Percentiles rank a stretch among this genome's conserved stretches.
Conservation (phyloP, 2,113 vertebrate species). For the Orthonyx spaldingii region DNA sequence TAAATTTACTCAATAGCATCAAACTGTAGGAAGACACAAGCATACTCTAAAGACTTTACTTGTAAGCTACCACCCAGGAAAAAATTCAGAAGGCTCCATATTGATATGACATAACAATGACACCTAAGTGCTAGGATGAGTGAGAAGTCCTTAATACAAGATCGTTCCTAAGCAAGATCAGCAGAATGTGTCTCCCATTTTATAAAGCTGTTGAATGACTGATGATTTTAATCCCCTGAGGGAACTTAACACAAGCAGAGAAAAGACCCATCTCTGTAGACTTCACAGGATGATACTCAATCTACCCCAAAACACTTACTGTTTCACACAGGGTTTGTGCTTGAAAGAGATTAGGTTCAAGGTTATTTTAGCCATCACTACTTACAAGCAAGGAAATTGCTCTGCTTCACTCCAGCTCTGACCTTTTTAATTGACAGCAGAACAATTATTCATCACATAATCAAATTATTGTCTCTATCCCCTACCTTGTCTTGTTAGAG, state of each 20-base stretch:
- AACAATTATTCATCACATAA: neutral
- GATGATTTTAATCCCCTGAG: accelerated
- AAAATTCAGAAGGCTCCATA: neutral
- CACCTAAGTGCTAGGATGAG: neutral
- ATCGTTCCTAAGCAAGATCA: neutral
- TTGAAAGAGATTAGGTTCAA: neutral
- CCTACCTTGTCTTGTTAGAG: neutral
- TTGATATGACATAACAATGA: neutral
- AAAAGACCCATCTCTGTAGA: neutral
- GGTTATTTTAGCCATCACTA: neutral
- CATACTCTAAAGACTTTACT: neutral
- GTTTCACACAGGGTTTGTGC: neutral
- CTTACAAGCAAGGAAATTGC: neutral
- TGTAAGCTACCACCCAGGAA: neutral
- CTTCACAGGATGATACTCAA: neutral
- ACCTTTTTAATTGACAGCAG: neutral
- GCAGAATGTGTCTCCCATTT: neutral
- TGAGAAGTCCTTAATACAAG: neutral
- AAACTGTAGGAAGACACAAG: neutral
- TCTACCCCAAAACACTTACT: neutral
- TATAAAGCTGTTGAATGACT: neutral
- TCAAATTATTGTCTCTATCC: neutral
- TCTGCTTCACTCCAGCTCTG: neutral
- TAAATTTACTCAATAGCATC: neutral
- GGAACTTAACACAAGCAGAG: neutral